A percentile compares a stretch with the other conserved stretches of the same genome.
phyloP scores from a whole-genome alignment of 2,888 invertebrate species.

The Drosophila limbata region DNA sequence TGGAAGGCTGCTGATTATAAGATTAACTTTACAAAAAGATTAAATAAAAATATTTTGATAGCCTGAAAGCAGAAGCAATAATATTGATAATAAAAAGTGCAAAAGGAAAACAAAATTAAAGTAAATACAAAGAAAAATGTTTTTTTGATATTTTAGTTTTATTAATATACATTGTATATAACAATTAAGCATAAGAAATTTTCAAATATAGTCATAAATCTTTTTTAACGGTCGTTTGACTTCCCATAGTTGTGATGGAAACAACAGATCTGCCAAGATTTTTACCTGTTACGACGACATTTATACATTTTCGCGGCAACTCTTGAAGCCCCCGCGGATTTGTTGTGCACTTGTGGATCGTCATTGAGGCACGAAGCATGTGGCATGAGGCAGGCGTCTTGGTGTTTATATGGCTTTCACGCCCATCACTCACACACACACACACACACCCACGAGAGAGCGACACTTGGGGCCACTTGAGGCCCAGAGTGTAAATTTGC shows the following conservation, averaged over 20 bases:
- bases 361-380: conserved; percentile 11
- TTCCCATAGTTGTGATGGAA: background rate
- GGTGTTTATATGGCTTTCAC: conserved; percentile 57
- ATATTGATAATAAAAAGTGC: background rate
- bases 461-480: conserved; percentile 47
- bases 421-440: conserved; percentile 68
- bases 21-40: too few species aligned
- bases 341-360: conserved; percentile 10
- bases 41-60: too few species aligned
- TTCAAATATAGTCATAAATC: background rate
- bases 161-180: background rate
- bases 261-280: conserved; percentile 13
- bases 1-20: background rate
- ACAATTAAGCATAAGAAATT: background rate
- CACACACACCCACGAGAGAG: conserved; percentile 56
- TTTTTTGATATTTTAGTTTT: background rate
- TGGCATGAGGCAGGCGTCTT: conserved; percentile 22
- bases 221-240: background rate
- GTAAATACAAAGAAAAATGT: background rate
- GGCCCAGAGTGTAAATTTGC: conserved; percentile 57
- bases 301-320: conserved; percentile 43
- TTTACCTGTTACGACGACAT: conserved; percentile 44
- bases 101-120: background rate
- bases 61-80: too few species aligned
- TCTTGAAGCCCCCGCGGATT: conserved; percentile 51